A percentile compares a stretch with the other conserved stretches of the same genome.
Conservation (phyloP, 2,888 invertebrate species). For the Lomographa bimaculata region DNA sequence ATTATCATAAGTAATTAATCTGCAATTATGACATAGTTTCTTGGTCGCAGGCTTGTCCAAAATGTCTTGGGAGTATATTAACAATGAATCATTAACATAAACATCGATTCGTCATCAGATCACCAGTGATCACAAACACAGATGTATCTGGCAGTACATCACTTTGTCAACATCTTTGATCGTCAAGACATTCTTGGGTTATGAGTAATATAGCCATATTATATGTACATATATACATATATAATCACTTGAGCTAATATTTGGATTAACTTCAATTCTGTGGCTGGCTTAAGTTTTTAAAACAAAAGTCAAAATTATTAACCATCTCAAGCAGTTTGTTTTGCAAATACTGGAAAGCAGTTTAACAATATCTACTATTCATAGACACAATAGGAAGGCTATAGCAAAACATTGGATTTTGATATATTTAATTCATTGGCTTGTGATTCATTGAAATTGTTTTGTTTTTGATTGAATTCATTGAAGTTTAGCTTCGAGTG, state of each 20-base stretch:
- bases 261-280: too few relatives aligned
- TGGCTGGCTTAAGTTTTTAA: too few relatives aligned
- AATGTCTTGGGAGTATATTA: constrained; percentile 31
- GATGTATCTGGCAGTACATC: constrained; percentile 46
- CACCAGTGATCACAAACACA: constrained; percentile 58
- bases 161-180: constrained; percentile 36
- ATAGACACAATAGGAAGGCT: too few relatives aligned
- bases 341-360: too few relatives aligned
- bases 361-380: too few relatives aligned
- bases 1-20: constrained; percentile 45
- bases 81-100: constrained; percentile 55
- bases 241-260: constrained; percentile 45
- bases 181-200: constrained; percentile 42
- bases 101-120: constrained; percentile 51
- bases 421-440: too few relatives aligned
- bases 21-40: constrained; percentile 38
- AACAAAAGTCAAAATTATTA: too few relatives aligned
- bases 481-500: too few relatives aligned
- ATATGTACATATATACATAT: constrained; percentile 10
- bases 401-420: too few relatives aligned
- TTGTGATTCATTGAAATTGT: too few relatives aligned
- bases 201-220: constrained; percentile 49
- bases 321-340: too few relatives aligned
- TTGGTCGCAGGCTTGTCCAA: constrained; percentile 32
- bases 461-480: too few relatives aligned